Percentiles rank a stretch among this genome's conserved stretches.
These are phyloP conservation scores for Cnemophilus loriae DNA, from an alignment of 2,113 vertebrate species.

Conservation along the genomic window DNA sequence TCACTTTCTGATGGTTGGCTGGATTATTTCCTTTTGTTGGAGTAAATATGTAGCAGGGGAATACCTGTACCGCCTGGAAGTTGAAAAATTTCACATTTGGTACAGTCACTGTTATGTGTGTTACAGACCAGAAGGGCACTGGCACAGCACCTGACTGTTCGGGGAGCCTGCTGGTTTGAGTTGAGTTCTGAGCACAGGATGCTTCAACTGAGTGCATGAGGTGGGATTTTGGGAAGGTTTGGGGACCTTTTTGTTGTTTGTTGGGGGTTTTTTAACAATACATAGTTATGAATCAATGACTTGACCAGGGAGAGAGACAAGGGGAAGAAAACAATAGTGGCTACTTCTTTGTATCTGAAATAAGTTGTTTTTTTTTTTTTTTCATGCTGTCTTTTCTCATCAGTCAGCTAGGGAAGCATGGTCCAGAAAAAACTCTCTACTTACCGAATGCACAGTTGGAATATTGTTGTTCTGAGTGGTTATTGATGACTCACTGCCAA, in stretches of 20 bases:
- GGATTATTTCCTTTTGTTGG: neutral
- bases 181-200: neutral
- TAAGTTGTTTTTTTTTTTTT: neutral
- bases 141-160: neutral
- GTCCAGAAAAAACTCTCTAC: neutral
- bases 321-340: neutral
- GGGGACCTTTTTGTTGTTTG: neutral
- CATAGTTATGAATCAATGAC: neutral
- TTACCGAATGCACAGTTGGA: neutral
- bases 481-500: neutral
- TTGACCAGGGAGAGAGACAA: neutral
- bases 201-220: neutral
- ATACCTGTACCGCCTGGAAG: neutral
- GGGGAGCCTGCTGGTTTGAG: neutral
- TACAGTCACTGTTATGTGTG: neutral
- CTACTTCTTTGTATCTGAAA: neutral
- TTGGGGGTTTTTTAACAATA: neutral
- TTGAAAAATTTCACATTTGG: fast-evolving
- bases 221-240: neutral
- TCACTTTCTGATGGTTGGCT: neutral
- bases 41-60: neutral
- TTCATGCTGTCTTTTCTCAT: neutral
- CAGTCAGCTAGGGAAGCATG: neutral
- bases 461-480: neutral
- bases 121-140: neutral